Percentiles rank a stretch among this genome's conserved stretches.
phyloP scores from a whole-genome alignment of 1,140 invertebrate genomes.

The Gonioctena quinquepunctata region DNA sequence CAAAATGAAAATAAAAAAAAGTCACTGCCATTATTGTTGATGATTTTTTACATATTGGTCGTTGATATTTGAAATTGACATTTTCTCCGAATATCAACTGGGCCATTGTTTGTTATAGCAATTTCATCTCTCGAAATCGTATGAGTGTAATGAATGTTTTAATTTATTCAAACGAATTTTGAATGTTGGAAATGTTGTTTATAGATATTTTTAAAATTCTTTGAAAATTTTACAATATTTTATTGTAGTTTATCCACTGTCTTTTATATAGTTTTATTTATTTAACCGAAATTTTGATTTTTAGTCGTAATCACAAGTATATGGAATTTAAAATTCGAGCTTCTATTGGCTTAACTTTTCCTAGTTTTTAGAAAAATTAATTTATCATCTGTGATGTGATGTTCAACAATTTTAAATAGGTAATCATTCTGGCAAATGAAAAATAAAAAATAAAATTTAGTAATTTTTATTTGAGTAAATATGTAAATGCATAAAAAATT shows the following conservation, averaged over 20 bases:
- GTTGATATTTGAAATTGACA: not conserved
- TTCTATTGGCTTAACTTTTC: not conserved
- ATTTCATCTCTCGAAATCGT: not conserved
- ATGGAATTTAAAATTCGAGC: not conserved
- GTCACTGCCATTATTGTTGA: constrained; percentile 22
- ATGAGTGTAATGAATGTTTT: constrained; percentile 1
- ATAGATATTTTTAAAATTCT: not conserved
- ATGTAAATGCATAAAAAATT: too few relatives aligned
- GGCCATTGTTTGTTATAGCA: constrained; percentile 2
- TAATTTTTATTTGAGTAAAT: too few relatives aligned
- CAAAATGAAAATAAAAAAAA: constrained; percentile 9
- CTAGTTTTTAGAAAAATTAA: not conserved
- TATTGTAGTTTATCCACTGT: not conserved
- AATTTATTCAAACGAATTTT: constrained; percentile 3
- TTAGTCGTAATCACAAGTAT: too few relatives aligned
- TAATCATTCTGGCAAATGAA: too few relatives aligned
- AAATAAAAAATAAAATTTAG: too few relatives aligned
- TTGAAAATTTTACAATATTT: not conserved
- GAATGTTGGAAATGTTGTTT: constrained; percentile 9
- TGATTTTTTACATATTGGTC: constrained; percentile 1
- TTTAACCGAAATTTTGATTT: constrained; percentile 2
- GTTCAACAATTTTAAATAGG: not conserved
- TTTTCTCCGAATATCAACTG: not conserved
- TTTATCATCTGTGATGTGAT: not conserved
- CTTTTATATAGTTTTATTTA: constrained; percentile 10